Evolutionary conservation across 2,888 invertebrate species (phyloP).

Genomic region (Protophormia terraenovae): DNA sequence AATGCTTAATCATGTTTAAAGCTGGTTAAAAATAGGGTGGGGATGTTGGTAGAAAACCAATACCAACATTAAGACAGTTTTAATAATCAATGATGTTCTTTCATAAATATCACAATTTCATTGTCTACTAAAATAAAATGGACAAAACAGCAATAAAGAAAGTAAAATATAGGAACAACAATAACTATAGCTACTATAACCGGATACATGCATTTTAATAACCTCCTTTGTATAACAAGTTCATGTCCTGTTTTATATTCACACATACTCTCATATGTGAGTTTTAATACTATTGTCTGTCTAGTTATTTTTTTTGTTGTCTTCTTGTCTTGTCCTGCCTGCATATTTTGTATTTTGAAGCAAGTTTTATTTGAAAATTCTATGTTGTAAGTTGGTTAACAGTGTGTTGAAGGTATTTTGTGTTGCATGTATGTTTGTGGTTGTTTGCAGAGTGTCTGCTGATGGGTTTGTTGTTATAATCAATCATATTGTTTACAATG

Average conservation of each 20-base stretch:
- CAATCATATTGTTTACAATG: slow-evolving; percentile 68
- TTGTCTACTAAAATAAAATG: slow-evolving; percentile 42
- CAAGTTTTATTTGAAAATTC: slow-evolving; percentile 2
- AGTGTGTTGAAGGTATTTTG: slow-evolving; percentile 40
- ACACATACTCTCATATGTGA: neutral
- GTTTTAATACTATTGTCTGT: neutral
- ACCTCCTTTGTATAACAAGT: slow-evolving; percentile 67
- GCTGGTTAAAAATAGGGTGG: neutral
- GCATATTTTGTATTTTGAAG: neutral
- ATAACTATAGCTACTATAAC: slow-evolving; percentile 10
- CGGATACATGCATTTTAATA: slow-evolving; percentile 66
- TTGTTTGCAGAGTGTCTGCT: slow-evolving; percentile 22
- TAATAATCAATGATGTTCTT: slow-evolving; percentile 48
- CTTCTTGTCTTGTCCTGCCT: slow-evolving; percentile 3
- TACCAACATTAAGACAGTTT: neutral
- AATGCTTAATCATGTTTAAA: slow-evolving; percentile 31
- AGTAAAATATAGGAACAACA: neutral
- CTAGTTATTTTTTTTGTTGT: no score
- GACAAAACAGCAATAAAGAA: neutral
- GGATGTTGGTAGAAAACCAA: neutral
- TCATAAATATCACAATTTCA: slow-evolving; percentile 59
- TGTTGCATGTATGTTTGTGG: slow-evolving; percentile 50
- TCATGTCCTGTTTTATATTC: slow-evolving; percentile 59
- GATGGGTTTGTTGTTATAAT: slow-evolving; percentile 61
- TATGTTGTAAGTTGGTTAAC: neutral